A percentile compares a stretch with the other conserved stretches of the same genome.
phyloP scores from a whole-genome alignment of 2,113 vertebrate species.

The Thinocorus orbignyianus region DNA sequence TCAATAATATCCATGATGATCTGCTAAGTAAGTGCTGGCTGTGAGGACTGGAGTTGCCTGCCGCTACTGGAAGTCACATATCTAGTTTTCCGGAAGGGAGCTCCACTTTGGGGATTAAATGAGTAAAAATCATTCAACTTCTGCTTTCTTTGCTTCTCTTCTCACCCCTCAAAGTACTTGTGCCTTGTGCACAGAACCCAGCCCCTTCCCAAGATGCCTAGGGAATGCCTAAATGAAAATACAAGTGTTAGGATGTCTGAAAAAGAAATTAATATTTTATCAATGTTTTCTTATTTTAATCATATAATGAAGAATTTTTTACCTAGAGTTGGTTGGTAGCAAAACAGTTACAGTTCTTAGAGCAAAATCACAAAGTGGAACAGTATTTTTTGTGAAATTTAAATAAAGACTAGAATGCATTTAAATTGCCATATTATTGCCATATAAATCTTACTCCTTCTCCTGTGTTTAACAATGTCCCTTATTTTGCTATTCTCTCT shows the following conservation, averaged over 20 bases:
- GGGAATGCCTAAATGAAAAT: background rate
- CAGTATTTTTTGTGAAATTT: background rate
- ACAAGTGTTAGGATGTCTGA: background rate
- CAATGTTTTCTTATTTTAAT: background rate
- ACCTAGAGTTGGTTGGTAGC: background rate
- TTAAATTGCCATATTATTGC: background rate
- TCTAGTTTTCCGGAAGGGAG: conserved; percentile 21
- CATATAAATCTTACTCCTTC: background rate
- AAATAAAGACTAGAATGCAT: background rate
- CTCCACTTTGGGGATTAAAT: background rate
- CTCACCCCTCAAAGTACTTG: background rate
- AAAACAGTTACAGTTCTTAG: background rate
- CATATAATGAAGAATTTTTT: background rate
- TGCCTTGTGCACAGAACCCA: background rate
- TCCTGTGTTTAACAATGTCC: background rate
- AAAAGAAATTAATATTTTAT: background rate
- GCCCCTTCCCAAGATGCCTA: background rate
- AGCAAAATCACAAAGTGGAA: background rate
- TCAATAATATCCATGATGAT: background rate
- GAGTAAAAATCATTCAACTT: background rate
- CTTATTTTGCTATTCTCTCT: background rate
- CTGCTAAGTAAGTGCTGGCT: background rate
- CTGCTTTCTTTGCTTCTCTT: background rate
- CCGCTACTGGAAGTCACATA: background rate
- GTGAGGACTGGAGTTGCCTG: background rate